Evolutionary conservation across 1,140 invertebrate genomes (phyloP).

Genomic region (Cotesia vestalis): DNA sequence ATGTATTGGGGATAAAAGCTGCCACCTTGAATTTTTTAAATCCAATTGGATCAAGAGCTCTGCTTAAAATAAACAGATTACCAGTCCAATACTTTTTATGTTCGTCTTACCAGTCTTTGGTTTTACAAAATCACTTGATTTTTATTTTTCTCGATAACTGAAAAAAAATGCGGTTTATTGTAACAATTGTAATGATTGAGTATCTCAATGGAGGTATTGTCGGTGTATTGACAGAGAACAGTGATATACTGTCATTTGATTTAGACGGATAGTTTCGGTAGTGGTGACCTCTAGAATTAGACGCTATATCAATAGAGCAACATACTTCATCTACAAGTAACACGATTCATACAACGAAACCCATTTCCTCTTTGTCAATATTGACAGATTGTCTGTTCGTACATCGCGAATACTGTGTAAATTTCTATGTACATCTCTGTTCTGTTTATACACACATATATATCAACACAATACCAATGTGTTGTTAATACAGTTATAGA

Average conservation of each 20-base stretch:
- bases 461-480: neutral
- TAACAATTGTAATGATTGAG: no score
- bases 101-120: no score
- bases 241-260: slow-evolving; percentile 1
- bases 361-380: slow-evolving; percentile 40
- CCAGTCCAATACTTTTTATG: no score
- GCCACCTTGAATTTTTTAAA: no score
- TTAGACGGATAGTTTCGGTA: neutral
- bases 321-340: slow-evolving; percentile 7
- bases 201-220: no score
- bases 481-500: no score
- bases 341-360: slow-evolving; percentile 30
- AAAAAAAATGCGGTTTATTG: no score
- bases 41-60: no score
- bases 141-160: no score
- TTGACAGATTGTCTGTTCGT: slow-evolving; percentile 37
- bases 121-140: no score
- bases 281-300: slow-evolving; percentile 8
- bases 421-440: slow-evolving; percentile 14
- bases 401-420: slow-evolving; percentile 16
- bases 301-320: slow-evolving; percentile 36
- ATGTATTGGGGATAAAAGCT: no score
- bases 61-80: no score
- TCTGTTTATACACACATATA: slow-evolving; percentile 19
- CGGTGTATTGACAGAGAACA: neutral